These are phyloP conservation scores for Pontoporia blainvillei DNA, from an alignment of 2,113 vertebrate species.

Conservation along the genomic window DNA sequence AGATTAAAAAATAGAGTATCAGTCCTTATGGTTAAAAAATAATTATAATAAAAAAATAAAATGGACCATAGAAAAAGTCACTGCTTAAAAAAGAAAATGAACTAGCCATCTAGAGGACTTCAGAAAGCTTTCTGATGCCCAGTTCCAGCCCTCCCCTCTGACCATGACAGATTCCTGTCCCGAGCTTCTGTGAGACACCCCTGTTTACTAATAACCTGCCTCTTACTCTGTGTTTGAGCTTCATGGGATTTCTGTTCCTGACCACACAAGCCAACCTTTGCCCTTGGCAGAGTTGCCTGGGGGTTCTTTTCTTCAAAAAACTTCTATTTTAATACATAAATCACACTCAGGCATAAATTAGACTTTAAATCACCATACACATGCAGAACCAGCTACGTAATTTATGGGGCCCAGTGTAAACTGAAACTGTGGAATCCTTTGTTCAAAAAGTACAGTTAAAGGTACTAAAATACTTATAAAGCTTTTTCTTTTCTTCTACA, in stretches of 20 bases:
- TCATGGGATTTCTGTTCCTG: not conserved
- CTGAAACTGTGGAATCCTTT: not conserved
- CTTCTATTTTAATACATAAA: not conserved
- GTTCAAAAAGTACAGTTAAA: not conserved
- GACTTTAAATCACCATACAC: not conserved
- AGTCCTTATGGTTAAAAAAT: no score
- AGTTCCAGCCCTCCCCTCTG: not conserved
- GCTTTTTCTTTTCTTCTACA: not conserved
- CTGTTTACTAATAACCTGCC: not conserved
- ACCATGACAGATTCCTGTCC: not conserved
- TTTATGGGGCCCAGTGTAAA: not conserved
- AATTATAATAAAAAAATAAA: not conserved
- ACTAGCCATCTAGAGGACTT: not conserved
- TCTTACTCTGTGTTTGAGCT: not conserved
- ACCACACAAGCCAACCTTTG: not conserved
- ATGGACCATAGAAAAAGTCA: not conserved
- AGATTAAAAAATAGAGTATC: no score
- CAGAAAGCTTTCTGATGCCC: not conserved
- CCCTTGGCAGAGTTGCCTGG: not conserved
- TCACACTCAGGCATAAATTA: not conserved
- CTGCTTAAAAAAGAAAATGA: not conserved
- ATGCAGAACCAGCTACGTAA: not conserved
- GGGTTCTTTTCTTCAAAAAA: not conserved
- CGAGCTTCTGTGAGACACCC: not conserved
- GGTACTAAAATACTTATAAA: not conserved